These are phyloP conservation scores for Apoda limacodes DNA, from an alignment of 2,888 invertebrate genomes.

Conservation along the genomic window DNA sequence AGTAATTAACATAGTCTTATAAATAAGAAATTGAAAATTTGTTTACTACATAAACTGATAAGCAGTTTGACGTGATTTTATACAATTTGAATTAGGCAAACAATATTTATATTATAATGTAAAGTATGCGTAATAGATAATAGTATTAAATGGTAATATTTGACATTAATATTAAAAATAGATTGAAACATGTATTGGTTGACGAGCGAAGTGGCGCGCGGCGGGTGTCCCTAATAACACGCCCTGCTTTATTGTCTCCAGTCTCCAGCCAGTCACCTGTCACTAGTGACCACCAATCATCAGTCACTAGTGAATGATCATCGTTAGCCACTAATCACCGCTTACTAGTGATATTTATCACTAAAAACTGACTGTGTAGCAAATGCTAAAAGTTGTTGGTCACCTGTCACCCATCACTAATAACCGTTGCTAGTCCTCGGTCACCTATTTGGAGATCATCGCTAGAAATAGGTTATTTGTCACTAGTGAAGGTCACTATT, in stretches of 20 bases:
- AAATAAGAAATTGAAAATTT: conserved; percentile 64
- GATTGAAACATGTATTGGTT: conserved; percentile 67
- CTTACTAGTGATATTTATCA: too few species aligned
- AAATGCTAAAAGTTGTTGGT: too few species aligned
- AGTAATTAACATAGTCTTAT: conserved; percentile 66
- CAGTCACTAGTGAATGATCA: too few species aligned
- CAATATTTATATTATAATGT: conserved; percentile 66
- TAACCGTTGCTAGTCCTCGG: too few species aligned
- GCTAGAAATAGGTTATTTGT: too few species aligned
- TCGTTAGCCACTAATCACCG: too few species aligned
- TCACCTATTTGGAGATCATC: too few species aligned
- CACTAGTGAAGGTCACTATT: too few species aligned
- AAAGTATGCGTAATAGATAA: conserved; percentile 65
- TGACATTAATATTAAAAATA: conserved; percentile 70
- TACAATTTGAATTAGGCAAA: conserved; percentile 69
- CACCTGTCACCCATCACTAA: too few species aligned
- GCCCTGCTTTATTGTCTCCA: conserved; percentile 45
- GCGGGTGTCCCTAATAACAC: conserved; percentile 27
- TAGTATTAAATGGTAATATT: conserved; percentile 67
- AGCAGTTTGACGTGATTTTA: conserved; percentile 63
- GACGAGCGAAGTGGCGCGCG: conserved; percentile 59
- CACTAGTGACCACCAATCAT: too few species aligned
- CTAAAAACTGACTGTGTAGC: too few species aligned
- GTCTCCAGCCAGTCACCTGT: conserved; percentile 21
- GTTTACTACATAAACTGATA: conserved; percentile 61